Percentiles rank a stretch among this genome's conserved stretches.
phyloP scores from a whole-genome alignment of 1,140 invertebrate genomes.

The Apis florea region DNA sequence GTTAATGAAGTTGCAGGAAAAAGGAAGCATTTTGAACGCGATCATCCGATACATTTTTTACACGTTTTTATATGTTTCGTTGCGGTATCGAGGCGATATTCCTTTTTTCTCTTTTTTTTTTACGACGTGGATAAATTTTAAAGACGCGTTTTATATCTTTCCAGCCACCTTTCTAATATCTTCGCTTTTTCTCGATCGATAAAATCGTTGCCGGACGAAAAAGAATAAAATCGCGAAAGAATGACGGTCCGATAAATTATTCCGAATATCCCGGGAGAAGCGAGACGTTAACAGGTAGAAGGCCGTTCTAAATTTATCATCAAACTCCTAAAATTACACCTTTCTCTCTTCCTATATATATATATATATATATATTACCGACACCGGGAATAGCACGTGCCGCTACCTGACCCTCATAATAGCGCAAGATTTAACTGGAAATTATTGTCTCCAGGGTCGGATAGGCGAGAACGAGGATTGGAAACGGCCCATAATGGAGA shows the following conservation, averaged over 20 bases:
- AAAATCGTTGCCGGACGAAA: neutral
- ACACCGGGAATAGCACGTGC: constrained; percentile 12
- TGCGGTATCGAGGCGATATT: no score
- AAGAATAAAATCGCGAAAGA: no score
- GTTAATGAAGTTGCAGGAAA: neutral
- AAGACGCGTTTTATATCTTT: neutral
- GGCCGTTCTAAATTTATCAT: neutral
- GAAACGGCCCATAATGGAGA: constrained; percentile 29
- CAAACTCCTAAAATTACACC: constrained; percentile 27
- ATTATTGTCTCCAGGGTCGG: constrained; percentile 4
- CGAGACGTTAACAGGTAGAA: neutral
- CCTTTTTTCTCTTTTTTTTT: neutral
- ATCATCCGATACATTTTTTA: neutral
- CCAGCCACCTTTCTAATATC: neutral
- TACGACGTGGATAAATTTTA: neutral
- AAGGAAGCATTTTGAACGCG: neutral
- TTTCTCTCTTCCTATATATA: neutral
- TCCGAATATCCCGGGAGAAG: neutral
- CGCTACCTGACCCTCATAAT: constrained; percentile 27
- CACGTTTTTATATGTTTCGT: neutral
- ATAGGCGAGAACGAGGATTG: neutral
- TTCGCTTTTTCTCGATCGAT: neutral
- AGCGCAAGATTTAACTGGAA: constrained; percentile 10
- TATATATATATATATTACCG: no score
- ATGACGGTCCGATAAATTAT: neutral